phyloP scores from a whole-genome alignment of 2,797 vertebrate species.

The Phylloscopus collybita region DNA sequence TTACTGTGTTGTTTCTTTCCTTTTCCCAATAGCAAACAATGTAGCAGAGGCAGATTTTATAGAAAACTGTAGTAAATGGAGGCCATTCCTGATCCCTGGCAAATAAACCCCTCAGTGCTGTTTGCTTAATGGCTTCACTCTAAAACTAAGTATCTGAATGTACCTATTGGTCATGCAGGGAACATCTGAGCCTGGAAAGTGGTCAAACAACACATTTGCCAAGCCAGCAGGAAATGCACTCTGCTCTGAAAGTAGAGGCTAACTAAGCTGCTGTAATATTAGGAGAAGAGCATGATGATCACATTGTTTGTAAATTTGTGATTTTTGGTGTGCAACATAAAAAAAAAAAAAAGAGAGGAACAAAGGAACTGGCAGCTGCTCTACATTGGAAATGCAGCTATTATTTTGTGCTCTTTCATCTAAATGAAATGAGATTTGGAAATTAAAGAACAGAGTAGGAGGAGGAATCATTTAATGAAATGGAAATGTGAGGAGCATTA shows the following conservation, averaged over 20 bases:
- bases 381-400: not conserved
- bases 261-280: not conserved
- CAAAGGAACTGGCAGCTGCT: not conserved
- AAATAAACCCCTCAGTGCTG: slow-evolving; percentile 11
- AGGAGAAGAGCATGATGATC: not conserved
- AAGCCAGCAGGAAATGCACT: not conserved
- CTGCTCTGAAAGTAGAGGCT: not conserved
- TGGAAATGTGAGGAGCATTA: not conserved
- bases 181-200: slow-evolving; percentile 9
- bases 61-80: slow-evolving; percentile 17
- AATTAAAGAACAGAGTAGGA: not conserved
- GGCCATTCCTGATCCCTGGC: not conserved
- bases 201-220: not conserved
- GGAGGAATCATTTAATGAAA: not conserved
- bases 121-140: slow-evolving; percentile 30
- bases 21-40: not conserved
- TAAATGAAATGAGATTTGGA: not conserved
- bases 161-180: not conserved
- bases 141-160: not conserved
- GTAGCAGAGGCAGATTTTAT: not conserved
- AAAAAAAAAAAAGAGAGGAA: not conserved
- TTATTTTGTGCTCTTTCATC: not conserved
- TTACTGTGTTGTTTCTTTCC: not conserved
- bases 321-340: not conserved
- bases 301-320: not conserved